Base-by-base conservation (phyloP, 1,140 invertebrate species). In the Dendrolimus punctatus region DNA sequence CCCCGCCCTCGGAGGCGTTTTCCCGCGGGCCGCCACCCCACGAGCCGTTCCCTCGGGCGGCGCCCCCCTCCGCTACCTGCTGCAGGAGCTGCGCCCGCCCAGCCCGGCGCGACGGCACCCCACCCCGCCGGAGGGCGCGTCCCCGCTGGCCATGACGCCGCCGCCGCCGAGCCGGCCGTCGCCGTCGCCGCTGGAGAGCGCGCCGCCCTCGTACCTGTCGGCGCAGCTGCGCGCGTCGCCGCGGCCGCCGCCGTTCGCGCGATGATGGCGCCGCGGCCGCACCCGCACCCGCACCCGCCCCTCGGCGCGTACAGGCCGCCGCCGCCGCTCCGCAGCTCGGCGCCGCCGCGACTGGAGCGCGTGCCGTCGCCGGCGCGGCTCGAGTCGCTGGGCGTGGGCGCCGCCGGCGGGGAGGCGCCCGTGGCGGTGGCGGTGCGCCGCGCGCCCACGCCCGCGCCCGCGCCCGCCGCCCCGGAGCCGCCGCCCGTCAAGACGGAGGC, bases 221-320 rank as follows among this genome's bases (percentile, higher is more conserved):
- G 51, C 62, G 8, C 66, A 63, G n/a, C 39, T 60, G 56, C 64
- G 63, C 5, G 51, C 64, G 40, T 58, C 60, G 6, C n/a, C 55
- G 37, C 57, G 59, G 6, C 55, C 56, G 3, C 48, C 56, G 23
- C 39, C 46, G 37, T 55, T 40, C 41, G 39, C 2, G 37, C 52
- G 10, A 47, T 23, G 40, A 48, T 49, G 40, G 38, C 36, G 40
- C 47, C 58, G 36, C 45, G n/a, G 39, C 8, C 23, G 6, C n/a
- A 8, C n/a, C 36, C 58, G 43, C 85, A 82, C 59, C 78, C 77
- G 5, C 86, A 8, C 85, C 5, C 80, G 39, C 52, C 41, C 51
- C 55, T 23, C 46, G 40, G 39, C 38, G 36, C 84, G 5, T 75
- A 73, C 6, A 69, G 82, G 81, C 84, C 42, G 82, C 87, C 5